A percentile compares a stretch with the other conserved stretches of the same genome.
Evolutionary conservation across 2,797 vertebrate genomes (phyloP).

Genomic region (Danio tinwini): DNA sequence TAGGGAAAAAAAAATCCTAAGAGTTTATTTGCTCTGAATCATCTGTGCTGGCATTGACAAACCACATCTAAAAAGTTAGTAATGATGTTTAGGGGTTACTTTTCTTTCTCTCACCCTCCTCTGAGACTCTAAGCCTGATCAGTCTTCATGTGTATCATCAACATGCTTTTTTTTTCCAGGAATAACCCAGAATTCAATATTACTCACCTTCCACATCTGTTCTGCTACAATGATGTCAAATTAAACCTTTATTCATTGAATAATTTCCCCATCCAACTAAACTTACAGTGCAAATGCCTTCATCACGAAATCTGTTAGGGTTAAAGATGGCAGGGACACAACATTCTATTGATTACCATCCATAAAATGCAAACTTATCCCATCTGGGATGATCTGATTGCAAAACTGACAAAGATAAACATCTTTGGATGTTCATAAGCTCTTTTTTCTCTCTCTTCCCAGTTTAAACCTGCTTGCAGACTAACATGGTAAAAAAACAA

Average conservation of each 20-base stretch:
- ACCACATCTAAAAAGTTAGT: too few relatives aligned
- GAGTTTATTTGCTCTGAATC: too few relatives aligned
- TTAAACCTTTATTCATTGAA: neutral
- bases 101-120: too few relatives aligned
- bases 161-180: constrained; percentile 6
- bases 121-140: neutral
- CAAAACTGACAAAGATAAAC: neutral
- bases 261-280: neutral
- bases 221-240: neutral
- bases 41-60: too few relatives aligned
- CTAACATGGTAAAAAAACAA: neutral
- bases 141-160: neutral
- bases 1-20: too few relatives aligned
- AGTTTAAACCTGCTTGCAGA: neutral
- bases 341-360: neutral
- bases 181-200: neutral
- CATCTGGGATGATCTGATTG: neutral
- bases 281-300: neutral
- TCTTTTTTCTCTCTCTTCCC: neutral
- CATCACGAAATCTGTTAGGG: neutral
- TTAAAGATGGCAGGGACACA: neutral
- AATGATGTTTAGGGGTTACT: too few relatives aligned
- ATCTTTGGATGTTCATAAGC: neutral
- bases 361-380: neutral
- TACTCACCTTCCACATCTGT: constrained; percentile 23